These are phyloP conservation scores for Chelon auratus DNA, from an alignment of 2,797 vertebrate species.

Conservation along the genomic window DNA sequence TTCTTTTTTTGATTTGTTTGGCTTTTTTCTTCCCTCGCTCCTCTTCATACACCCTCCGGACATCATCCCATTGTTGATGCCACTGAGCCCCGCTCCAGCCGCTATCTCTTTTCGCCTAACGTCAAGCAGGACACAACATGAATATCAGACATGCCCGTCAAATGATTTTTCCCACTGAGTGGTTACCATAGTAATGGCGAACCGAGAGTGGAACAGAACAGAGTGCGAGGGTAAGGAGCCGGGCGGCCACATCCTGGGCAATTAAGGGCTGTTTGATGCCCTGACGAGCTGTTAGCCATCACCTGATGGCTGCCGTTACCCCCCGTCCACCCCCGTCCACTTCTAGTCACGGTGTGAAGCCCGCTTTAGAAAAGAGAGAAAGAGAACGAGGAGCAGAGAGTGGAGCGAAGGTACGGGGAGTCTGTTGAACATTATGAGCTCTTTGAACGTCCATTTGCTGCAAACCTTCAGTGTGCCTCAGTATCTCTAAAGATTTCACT, in stretches of 20 bases:
- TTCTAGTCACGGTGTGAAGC: constrained; percentile 53
- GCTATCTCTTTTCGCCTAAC: constrained; percentile 22
- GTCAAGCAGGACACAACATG: constrained; percentile 44
- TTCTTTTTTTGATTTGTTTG: constrained; percentile 18
- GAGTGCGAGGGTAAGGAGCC: constrained; percentile 55
- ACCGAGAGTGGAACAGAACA: constrained; percentile 49
- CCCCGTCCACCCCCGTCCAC: constrained; percentile 30
- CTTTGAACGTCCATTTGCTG: constrained; percentile 58
- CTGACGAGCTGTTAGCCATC: constrained; percentile 68
- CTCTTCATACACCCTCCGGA: constrained; percentile 27
- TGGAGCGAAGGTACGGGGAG: constrained; percentile 15
- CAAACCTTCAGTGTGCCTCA: constrained; percentile 22
- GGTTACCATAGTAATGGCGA: constrained; percentile 78
- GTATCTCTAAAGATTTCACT: constrained; percentile 29
- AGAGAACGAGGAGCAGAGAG: constrained; percentile 17
- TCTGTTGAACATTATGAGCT: constrained; percentile 51
- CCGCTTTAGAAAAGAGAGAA: constrained; percentile 28
- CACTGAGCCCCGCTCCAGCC: constrained; percentile 5
- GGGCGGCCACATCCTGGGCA: constrained; percentile 70
- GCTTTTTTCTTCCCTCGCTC: not conserved
- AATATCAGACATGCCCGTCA: constrained; percentile 61
- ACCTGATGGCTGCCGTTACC: constrained; percentile 63
- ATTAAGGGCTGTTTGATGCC: constrained; percentile 76
- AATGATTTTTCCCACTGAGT: constrained; percentile 57
- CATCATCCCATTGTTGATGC: constrained; percentile 41